Evolutionary conservation across 2,888 invertebrate genomes (phyloP).

Genomic region (Clistopyga incitator): DNA sequence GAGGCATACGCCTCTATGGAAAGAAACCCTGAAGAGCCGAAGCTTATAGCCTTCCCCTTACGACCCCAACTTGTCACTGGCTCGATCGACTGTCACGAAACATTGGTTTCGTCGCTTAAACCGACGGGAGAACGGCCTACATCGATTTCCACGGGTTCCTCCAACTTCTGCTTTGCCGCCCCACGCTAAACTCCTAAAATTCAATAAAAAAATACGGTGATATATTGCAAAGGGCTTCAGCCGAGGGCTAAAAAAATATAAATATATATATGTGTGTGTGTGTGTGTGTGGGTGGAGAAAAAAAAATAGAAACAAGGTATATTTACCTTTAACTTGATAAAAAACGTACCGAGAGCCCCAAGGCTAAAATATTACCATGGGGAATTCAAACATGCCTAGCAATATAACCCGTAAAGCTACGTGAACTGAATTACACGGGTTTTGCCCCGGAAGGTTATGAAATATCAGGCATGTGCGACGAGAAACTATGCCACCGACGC

Average conservation of each 20-base stretch:
- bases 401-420: background rate
- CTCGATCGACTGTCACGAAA: conserved; percentile 49
- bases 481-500: background rate
- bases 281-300: background rate
- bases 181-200: background rate
- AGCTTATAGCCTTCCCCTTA: conserved; percentile 11
- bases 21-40: background rate
- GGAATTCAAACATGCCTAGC: background rate
- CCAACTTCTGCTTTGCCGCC: background rate
- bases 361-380: background rate
- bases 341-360: background rate
- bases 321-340: background rate
- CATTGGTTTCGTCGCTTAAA: conserved; percentile 27
- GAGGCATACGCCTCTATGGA: background rate
- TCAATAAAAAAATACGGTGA: background rate
- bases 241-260: background rate
- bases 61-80: conserved; percentile 46
- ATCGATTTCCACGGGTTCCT: conserved; percentile 26
- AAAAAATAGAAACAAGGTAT: background rate
- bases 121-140: background rate
- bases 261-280: too few species aligned
- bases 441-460: background rate
- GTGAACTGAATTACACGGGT: too few species aligned
- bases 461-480: background rate
- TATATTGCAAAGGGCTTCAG: background rate